Evolutionary conservation across 2,888 invertebrate genomes (phyloP).

Genomic region (Bembecia ichneumoniformis): DNA sequence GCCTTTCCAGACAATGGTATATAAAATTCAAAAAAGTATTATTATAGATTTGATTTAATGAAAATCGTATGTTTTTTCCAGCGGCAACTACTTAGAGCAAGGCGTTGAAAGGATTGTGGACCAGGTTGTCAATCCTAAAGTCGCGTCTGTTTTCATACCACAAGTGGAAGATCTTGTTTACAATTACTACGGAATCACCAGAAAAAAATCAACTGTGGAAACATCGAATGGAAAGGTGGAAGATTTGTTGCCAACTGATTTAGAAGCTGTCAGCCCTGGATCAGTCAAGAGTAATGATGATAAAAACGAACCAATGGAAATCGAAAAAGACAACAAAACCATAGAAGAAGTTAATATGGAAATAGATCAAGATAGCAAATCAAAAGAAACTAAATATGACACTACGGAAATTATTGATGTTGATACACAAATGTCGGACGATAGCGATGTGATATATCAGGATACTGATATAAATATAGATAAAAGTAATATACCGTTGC

Average conservation of each 20-base stretch:
- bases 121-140: conserved; percentile 95
- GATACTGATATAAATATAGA: conserved; percentile 38
- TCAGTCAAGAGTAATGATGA: conserved; percentile 76
- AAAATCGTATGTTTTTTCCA: conserved; percentile 41
- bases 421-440: conserved; percentile 66
- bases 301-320: conserved; percentile 26
- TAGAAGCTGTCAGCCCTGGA: conserved; percentile 87
- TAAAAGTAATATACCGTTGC: conserved; percentile 41
- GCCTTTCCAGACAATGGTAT: too few relatives aligned
- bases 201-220: conserved; percentile 69
- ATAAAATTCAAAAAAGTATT: not conserved
- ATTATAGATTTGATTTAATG: not conserved
- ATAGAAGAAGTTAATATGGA: conserved; percentile 13
- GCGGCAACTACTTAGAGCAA: conserved; percentile 89
- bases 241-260: conserved; percentile 80
- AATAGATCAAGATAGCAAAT: conserved; percentile 30
- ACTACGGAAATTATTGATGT: conserved; percentile 34
- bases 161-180: conserved; percentile 93
- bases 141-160: conserved; percentile 88
- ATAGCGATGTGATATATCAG: conserved; percentile 45
- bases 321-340: conserved; percentile 2
- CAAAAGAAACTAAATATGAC: conserved; percentile 29
- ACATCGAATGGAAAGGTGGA: conserved; percentile 48
- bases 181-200: conserved; percentile 85
- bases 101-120: conserved; percentile 96